phyloP scores from a whole-genome alignment of 2,797 vertebrate species.

The Balearica regulorum region DNA sequence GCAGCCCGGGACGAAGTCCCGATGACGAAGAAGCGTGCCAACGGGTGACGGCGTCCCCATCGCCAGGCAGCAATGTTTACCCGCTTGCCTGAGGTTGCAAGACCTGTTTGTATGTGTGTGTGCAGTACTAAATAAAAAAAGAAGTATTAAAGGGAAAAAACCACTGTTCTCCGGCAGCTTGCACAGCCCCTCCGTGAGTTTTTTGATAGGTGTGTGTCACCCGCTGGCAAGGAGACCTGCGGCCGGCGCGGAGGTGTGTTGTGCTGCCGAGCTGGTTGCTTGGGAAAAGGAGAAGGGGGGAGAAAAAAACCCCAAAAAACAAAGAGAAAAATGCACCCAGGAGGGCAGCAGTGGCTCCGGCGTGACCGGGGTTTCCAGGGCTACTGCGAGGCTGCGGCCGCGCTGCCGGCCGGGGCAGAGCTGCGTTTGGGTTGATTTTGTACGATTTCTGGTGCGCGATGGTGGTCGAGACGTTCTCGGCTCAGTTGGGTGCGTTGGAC shows the following conservation, averaged over 20 bases:
- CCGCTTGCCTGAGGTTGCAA: background rate
- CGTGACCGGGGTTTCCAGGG: background rate
- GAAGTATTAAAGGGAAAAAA: background rate
- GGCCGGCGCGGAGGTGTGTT: background rate
- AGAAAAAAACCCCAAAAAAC: background rate
- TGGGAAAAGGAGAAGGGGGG: background rate
- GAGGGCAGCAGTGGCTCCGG: background rate
- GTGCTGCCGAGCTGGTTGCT: background rate
- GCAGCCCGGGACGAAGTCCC: background rate
- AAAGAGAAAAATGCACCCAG: background rate
- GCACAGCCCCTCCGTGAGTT: fast-evolving
- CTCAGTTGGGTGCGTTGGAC: fast-evolving
- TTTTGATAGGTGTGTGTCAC: fast-evolving
- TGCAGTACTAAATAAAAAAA: background rate
- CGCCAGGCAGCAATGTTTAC: fast-evolving
- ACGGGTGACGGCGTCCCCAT: background rate
- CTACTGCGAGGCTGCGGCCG: background rate
- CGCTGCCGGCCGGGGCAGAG: background rate
- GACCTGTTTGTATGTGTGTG: fast-evolving
- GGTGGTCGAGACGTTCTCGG: fast-evolving
- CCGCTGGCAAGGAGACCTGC: background rate
- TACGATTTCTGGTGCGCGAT: fast-evolving
- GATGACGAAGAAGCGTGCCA: fast-evolving
- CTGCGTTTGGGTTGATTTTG: background rate
- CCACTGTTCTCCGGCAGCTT: fast-evolving